These are phyloP conservation scores for Nasalis larvatus DNA, from an alignment of 2,113 vertebrate species.

Conservation along the genomic window DNA sequence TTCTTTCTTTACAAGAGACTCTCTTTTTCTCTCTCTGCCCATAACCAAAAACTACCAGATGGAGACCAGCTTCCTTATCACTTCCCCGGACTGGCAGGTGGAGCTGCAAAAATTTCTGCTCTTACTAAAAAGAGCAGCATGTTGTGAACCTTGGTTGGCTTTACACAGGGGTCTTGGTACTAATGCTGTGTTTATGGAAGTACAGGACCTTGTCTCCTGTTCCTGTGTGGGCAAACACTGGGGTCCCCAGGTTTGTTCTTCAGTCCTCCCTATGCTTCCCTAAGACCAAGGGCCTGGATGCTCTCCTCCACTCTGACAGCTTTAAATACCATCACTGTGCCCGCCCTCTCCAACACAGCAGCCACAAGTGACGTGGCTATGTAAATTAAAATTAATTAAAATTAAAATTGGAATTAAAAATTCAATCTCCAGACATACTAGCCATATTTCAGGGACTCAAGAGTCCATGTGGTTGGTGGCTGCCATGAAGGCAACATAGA, in stretches of 20 bases:
- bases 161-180: not conserved
- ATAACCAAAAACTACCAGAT: too few relatives aligned
- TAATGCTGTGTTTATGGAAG: not conserved
- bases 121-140: not conserved
- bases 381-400: not conserved
- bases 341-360: not conserved
- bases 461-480: not conserved
- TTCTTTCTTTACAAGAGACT: not conserved
- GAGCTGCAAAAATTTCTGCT: not conserved
- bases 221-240: not conserved
- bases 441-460: not conserved
- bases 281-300: too few relatives aligned
- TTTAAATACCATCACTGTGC: not conserved
- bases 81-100: not conserved
- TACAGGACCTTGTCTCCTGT: not conserved
- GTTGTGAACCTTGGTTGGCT: not conserved
- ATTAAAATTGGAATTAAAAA: not conserved
- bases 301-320: not conserved
- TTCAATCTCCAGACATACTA: not conserved
- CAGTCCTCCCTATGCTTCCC: not conserved
- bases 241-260: not conserved
- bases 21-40: too few relatives aligned
- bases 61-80: too few relatives aligned
- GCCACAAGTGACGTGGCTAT: not conserved
- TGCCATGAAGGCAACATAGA: rapidly evolving